Percentiles rank a stretch among this genome's conserved stretches.
Conservation (phyloP, 2,797 vertebrate species). For the Masticophis lateralis region DNA sequence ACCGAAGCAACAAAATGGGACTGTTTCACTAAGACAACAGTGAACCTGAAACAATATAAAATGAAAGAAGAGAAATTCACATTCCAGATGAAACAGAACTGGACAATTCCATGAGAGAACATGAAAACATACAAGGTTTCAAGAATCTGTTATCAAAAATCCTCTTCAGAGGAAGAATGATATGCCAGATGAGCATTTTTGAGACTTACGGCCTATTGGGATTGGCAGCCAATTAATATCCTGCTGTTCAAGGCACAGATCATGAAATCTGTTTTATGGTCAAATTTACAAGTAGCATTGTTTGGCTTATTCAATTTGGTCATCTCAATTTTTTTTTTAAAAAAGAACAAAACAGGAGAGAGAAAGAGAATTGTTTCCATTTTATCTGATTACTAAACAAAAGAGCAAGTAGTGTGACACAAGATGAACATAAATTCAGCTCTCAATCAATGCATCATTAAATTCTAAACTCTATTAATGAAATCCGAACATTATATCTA, state of each 20-base stretch:
- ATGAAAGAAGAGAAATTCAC: neutral
- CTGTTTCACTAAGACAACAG: neutral
- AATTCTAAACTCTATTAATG: neutral
- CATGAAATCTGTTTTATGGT: neutral
- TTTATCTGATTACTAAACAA: neutral
- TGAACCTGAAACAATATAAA: neutral
- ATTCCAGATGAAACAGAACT: neutral
- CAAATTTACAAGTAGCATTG: neutral
- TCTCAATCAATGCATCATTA: neutral
- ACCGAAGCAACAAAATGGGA: neutral
- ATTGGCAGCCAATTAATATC: neutral
- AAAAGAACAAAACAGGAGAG: neutral
- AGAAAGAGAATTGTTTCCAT: neutral
- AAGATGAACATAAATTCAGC: neutral
- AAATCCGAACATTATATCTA: neutral
- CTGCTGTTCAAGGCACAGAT: neutral
- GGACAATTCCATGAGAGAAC: neutral
- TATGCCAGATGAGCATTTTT: neutral
- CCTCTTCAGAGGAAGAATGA: neutral
- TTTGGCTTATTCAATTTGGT: neutral
- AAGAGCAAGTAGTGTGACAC: neutral
- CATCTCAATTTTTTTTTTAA: neutral
- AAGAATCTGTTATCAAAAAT: neutral
- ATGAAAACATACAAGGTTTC: neutral
- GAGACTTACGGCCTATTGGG: neutral